Evolutionary conservation across 2,797 vertebrate genomes (phyloP).

Genomic region (Characodon lateralis): DNA sequence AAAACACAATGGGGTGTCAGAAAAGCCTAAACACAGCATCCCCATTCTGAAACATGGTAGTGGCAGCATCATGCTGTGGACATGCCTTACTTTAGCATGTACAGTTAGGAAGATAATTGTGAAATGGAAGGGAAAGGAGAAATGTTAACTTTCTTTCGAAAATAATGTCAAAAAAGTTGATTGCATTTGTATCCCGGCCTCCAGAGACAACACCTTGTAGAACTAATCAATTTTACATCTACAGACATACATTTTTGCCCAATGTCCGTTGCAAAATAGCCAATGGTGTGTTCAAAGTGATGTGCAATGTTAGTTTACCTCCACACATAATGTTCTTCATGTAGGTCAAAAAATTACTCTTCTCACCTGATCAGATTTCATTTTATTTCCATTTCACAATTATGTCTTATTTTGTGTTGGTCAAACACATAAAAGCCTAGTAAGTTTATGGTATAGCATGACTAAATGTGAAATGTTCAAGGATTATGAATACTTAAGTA

Average conservation of each 20-base stretch:
- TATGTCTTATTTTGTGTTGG: no score
- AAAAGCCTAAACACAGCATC: background rate
- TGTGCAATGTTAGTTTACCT: no score
- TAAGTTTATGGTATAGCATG: no score
- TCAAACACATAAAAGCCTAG: no score
- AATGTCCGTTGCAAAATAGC: background rate
- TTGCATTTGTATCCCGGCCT: background rate
- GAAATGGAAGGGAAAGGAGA: background rate
- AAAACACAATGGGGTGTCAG: no score
- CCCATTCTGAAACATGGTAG: background rate
- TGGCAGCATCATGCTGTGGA: background rate
- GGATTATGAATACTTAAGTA: no score
- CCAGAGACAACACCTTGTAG: background rate
- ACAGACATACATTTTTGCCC: background rate
- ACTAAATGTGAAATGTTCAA: no score
- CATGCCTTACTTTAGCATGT: background rate
- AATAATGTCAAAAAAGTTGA: background rate
- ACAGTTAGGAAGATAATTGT: background rate
- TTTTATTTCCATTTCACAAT: no score
- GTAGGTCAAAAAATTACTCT: no score
- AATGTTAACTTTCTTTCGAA: background rate
- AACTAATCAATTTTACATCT: background rate
- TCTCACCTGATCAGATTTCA: no score
- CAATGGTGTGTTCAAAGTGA: background rate
- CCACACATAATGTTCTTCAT: no score